These are phyloP conservation scores for Cygnus olor DNA, from an alignment of 2,797 vertebrate genomes.

Conservation along the genomic window DNA sequence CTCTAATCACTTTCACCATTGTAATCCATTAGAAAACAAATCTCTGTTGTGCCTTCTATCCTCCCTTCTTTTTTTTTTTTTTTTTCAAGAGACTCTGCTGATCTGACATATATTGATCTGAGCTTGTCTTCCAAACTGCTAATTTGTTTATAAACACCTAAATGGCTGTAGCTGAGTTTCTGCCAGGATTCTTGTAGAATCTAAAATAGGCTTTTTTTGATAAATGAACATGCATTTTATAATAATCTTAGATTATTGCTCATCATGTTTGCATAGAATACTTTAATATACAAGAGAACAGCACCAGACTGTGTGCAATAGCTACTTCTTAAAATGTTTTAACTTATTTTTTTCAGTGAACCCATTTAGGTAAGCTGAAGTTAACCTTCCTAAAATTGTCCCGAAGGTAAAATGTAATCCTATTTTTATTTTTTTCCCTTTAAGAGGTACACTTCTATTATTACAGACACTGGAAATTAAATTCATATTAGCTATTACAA, in stretches of 20 bases:
- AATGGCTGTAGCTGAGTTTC: background rate
- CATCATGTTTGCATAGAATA: background rate
- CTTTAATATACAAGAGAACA: background rate
- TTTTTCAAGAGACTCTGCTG: background rate
- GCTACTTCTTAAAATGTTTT: background rate
- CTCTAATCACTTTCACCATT: constrained; percentile 29
- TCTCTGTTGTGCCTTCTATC: background rate
- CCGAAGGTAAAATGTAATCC: background rate
- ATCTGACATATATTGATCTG: constrained; percentile 45
- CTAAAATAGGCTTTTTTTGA: background rate
- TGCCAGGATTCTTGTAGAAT: background rate
- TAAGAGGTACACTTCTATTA: background rate
- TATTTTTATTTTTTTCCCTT: background rate
- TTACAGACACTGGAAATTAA: background rate
- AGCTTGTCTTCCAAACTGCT: constrained; percentile 34
- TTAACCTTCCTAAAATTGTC: background rate
- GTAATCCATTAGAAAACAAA: background rate
- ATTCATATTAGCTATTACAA: background rate
- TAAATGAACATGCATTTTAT: background rate
- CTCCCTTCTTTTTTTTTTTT: background rate
- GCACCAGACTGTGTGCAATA: background rate
- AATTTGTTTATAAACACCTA: constrained; percentile 26
- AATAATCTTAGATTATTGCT: background rate
- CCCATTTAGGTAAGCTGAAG: background rate
- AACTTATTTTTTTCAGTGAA: background rate